Conservation (phyloP, 2,888 invertebrate species). For the Oscheius sp. region DNA sequence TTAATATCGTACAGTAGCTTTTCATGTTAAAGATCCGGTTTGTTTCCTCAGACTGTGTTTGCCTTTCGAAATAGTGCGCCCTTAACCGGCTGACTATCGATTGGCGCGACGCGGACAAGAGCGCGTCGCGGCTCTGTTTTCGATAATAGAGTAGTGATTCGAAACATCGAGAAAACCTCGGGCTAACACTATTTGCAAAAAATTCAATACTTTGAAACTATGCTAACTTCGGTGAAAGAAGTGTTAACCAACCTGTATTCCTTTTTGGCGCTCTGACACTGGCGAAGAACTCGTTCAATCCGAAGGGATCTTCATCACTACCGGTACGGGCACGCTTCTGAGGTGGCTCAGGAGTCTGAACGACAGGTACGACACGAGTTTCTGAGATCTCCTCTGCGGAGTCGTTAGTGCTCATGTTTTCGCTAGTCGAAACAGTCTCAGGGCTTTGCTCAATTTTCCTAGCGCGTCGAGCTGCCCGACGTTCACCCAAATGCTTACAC, state of each 20-base stretch:
- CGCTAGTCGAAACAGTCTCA: slow-evolving; percentile 25
- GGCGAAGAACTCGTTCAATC: slow-evolving; percentile 57
- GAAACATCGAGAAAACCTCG: neutral
- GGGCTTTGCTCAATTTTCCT: slow-evolving; percentile 46
- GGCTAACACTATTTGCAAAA: too few species aligned
- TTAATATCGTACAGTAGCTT: neutral
- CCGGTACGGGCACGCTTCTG: slow-evolving; percentile 34
- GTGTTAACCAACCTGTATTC: slow-evolving; percentile 42
- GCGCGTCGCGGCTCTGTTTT: slow-evolving; percentile 10
- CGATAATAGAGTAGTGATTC: neutral
- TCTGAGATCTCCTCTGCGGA: slow-evolving; percentile 20
- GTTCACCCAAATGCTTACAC: slow-evolving; percentile 67
- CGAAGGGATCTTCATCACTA: slow-evolving; percentile 57
- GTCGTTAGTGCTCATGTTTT: slow-evolving; percentile 35
- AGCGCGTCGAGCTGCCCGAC: slow-evolving; percentile 55
- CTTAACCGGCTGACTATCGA: neutral
- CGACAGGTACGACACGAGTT: slow-evolving; percentile 38
- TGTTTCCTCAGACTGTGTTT: neutral
- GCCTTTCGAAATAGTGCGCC: neutral
- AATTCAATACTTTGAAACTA: too few species aligned
- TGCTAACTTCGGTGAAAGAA: neutral
- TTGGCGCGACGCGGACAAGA: slow-evolving; percentile 2
- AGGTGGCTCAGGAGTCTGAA: slow-evolving; percentile 43
- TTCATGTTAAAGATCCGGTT: neutral
- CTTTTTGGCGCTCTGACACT: slow-evolving; percentile 33